phyloP scores from a whole-genome alignment of 2,888 invertebrate genomes.

The Nomada lathburiana region DNA sequence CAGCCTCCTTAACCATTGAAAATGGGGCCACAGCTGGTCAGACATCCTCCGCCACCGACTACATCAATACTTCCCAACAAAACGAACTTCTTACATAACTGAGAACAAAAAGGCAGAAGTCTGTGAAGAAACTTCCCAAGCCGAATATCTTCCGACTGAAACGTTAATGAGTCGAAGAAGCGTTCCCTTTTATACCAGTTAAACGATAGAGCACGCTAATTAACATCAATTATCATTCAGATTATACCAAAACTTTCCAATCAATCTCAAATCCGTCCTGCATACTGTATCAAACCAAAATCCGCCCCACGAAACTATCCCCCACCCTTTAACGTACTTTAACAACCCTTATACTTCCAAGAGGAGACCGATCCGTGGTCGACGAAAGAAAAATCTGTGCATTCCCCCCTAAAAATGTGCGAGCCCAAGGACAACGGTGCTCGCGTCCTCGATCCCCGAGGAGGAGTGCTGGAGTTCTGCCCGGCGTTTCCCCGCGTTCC shows the following conservation, averaged over 20 bases:
- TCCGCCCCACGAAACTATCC: not conserved
- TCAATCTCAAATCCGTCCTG: not conserved
- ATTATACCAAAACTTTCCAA: slow-evolving; percentile 6
- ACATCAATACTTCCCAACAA: slow-evolving; percentile 56
- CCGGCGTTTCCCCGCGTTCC: slow-evolving; percentile 60
- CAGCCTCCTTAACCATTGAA: slow-evolving; percentile 41
- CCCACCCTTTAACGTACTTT: no score
- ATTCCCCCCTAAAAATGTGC: not conserved
- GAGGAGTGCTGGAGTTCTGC: slow-evolving; percentile 76
- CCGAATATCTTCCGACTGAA: slow-evolving; percentile 53
- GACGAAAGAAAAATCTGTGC: not conserved
- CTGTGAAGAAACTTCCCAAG: slow-evolving; percentile 42
- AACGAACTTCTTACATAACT: slow-evolving; percentile 38
- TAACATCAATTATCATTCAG: slow-evolving; percentile 42
- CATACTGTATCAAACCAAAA: not conserved
- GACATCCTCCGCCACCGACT: slow-evolving; percentile 28
- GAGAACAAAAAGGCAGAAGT: slow-evolving; percentile 34
- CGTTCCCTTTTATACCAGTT: slow-evolving; percentile 42
- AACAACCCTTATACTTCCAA: not conserved
- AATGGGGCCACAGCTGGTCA: slow-evolving; percentile 49
- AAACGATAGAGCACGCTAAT: slow-evolving; percentile 40
- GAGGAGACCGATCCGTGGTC: not conserved
- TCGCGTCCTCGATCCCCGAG: slow-evolving; percentile 66
- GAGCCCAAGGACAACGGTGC: slow-evolving; percentile 51
- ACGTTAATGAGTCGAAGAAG: slow-evolving; percentile 58